Conservation (phyloP, 2,797 vertebrate species). For the Sternarchorhynchus goeldii region DNA sequence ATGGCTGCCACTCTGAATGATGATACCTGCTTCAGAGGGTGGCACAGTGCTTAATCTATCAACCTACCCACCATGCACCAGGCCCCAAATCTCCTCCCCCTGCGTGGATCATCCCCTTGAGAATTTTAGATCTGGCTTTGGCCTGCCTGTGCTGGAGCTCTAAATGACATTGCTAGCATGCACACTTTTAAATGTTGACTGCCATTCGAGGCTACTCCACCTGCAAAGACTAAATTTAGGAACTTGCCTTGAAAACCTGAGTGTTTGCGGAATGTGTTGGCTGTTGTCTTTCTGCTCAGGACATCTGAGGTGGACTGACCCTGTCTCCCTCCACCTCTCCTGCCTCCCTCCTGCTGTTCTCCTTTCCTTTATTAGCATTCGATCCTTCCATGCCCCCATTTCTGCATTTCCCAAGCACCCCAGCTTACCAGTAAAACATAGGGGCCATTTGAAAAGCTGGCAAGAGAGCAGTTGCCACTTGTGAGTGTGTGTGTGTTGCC, state of each 20-base stretch:
- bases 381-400: background rate
- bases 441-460: slow-evolving; percentile 27
- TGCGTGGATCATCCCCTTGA: slow-evolving; percentile 43
- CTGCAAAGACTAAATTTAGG: slow-evolving; percentile 6
- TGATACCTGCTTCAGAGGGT: slow-evolving; percentile 59
- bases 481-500: background rate
- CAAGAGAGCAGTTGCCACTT: slow-evolving; percentile 9
- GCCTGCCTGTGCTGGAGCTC: slow-evolving; percentile 1
- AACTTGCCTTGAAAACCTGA: slow-evolving; percentile 29
- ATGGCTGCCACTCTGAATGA: slow-evolving; percentile 58
- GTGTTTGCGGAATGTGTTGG: slow-evolving; percentile 14
- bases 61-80: slow-evolving; percentile 51
- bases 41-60: slow-evolving; percentile 59
- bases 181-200: slow-evolving; percentile 6
- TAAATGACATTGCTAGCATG: slow-evolving; percentile 41
- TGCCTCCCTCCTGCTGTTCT: slow-evolving; percentile 31
- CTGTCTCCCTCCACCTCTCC: slow-evolving; percentile 25
- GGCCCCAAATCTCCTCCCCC: slow-evolving; percentile 45
- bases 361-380: slow-evolving; percentile 41
- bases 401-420: slow-evolving; percentile 18
- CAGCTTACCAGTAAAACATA: slow-evolving; percentile 14
- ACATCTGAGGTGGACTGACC: slow-evolving; percentile 40
- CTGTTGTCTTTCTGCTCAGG: slow-evolving; percentile 22
- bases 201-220: background rate
- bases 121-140: slow-evolving; percentile 46